phyloP scores from a whole-genome alignment of 2,113 vertebrate species.

The Passer domesticus region DNA sequence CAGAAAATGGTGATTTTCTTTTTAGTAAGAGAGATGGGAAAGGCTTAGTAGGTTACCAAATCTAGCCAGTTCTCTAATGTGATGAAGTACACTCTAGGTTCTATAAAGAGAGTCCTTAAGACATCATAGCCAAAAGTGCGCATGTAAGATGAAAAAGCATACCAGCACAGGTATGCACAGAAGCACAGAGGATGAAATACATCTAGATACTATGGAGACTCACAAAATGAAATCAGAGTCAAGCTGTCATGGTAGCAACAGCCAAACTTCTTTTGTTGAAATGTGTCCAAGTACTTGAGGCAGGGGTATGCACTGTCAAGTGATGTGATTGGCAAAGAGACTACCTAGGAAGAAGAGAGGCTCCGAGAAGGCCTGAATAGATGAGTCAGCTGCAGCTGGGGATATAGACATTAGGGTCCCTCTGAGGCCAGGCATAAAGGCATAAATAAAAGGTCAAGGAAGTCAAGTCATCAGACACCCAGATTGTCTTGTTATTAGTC shows the following conservation, averaged over 20 bases:
- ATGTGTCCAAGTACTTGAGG: background rate
- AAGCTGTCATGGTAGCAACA: background rate
- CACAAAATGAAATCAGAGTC: background rate
- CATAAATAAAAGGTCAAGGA: background rate
- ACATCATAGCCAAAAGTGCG: background rate
- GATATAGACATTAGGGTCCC: background rate
- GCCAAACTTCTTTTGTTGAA: background rate
- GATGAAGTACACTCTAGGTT: background rate
- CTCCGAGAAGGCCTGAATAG: background rate
- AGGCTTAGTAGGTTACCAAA: background rate
- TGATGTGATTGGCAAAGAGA: background rate
- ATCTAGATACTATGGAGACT: background rate
- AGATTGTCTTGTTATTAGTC: background rate
- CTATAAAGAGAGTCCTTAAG: background rate
- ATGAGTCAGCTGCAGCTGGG: background rate
- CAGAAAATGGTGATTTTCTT: background rate
- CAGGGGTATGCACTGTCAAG: background rate
- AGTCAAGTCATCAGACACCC: background rate
- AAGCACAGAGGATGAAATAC: background rate
- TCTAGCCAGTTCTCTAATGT: background rate
- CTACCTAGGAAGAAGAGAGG: background rate
- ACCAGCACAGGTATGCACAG: background rate
- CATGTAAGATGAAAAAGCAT: background rate
- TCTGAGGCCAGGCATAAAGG: background rate
- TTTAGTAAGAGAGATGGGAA: background rate